These are phyloP conservation scores for Hemaris fuciformis DNA, from an alignment of 2,888 invertebrate species.

Conservation along the genomic window DNA sequence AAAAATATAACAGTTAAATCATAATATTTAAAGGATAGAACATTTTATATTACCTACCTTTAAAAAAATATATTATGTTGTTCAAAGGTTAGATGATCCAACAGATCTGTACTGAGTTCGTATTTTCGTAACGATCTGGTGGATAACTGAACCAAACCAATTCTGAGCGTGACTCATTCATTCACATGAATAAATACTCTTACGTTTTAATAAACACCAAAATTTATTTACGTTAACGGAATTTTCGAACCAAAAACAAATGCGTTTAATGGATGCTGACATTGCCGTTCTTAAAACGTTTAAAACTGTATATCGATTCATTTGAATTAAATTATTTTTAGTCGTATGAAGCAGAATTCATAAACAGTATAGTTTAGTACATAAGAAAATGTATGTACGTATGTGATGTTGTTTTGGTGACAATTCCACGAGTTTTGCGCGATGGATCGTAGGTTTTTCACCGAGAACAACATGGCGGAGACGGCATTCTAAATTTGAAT, in stretches of 20 bases:
- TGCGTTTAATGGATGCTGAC: neutral
- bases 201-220: slow-evolving; percentile 58
- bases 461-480: slow-evolving; percentile 80
- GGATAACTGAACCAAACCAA: slow-evolving; percentile 66
- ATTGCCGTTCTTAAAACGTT: neutral
- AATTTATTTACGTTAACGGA: slow-evolving; percentile 56
- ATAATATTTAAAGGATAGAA: too few relatives aligned
- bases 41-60: too few relatives aligned
- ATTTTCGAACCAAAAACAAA: slow-evolving; percentile 25
- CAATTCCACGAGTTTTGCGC: slow-evolving; percentile 60
- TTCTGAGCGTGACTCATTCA: slow-evolving; percentile 72
- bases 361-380: neutral
- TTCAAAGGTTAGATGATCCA: slow-evolving; percentile 8
- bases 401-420: slow-evolving; percentile 43
- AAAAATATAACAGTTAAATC: too few relatives aligned
- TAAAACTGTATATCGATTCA: neutral
- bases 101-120: neutral
- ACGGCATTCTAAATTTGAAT: slow-evolving; percentile 81
- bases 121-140: slow-evolving; percentile 45
- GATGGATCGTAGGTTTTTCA: slow-evolving; percentile 77
- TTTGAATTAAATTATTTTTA: neutral
- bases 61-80: neutral
- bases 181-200: slow-evolving; percentile 63
- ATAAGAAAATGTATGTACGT: slow-evolving; percentile 19
- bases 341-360: neutral